Evolutionary conservation across 2,797 vertebrate species (phyloP).

Genomic region (Petrocephalus sullivani): DNA sequence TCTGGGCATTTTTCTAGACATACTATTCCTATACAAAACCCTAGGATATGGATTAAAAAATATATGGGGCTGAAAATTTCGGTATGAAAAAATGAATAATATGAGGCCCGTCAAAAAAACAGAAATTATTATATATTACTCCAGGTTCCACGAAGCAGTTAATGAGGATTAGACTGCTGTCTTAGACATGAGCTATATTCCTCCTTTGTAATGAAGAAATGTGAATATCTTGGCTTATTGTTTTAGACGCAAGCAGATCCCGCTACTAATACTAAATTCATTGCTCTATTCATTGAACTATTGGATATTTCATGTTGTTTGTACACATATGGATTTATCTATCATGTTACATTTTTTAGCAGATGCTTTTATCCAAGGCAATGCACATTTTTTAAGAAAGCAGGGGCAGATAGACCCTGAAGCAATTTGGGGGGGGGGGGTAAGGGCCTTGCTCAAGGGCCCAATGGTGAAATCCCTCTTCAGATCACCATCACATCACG

Average conservation of each 20-base stretch:
- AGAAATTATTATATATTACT: neutral
- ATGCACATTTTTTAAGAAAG: neutral
- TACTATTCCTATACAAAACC: neutral
- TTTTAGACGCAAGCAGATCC: too few relatives aligned
- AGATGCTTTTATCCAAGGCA: neutral
- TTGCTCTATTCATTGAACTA: neutral
- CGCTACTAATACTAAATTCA: too few relatives aligned
- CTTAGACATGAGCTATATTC: neutral
- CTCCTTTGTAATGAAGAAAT: too few relatives aligned
- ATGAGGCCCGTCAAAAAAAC: neutral
- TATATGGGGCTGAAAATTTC: neutral
- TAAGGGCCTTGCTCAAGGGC: neutral
- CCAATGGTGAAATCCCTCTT: neutral
- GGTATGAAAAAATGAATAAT: neutral
- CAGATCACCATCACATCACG: neutral
- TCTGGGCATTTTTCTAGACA: neutral
- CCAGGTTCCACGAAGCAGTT: neutral
- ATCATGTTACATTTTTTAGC: neutral
- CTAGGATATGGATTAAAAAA: neutral
- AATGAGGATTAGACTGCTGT: neutral
- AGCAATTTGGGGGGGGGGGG: neutral
- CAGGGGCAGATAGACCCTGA: neutral
- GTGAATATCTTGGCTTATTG: too few relatives aligned
- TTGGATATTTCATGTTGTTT: neutral
- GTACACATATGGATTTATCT: neutral